These are phyloP conservation scores for Neosalanx taihuensis DNA, from an alignment of 2,797 vertebrate genomes.

Conservation along the genomic window DNA sequence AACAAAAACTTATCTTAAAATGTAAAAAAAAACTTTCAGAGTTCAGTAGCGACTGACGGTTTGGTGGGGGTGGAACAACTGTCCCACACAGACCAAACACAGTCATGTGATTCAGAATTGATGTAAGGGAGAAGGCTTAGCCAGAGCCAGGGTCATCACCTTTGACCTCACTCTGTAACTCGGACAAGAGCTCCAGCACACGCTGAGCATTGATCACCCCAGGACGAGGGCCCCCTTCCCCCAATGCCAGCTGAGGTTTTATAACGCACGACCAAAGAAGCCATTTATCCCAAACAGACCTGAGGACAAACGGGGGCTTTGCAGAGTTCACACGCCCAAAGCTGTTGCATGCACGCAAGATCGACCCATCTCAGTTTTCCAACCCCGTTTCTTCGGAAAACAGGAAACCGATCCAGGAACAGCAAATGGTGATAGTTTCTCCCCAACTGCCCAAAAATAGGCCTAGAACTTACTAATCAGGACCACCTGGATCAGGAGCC, in stretches of 20 bases:
- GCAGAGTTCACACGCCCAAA: background rate
- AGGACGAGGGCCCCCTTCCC: constrained; percentile 8
- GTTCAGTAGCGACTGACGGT: background rate
- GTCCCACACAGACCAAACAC: background rate
- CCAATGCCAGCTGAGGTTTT: constrained; percentile 43
- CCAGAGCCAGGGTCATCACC: constrained; percentile 36
- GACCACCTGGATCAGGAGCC: constrained; percentile 51
- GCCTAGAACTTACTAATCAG: constrained; percentile 40
- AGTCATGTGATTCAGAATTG: constrained; percentile 16
- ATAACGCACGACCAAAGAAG: constrained; percentile 20
- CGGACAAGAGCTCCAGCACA: constrained; percentile 29
- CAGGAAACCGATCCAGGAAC: constrained; percentile 22
- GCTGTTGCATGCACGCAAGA: background rate
- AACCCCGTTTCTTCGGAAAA: background rate
- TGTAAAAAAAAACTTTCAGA: too few relatives aligned
- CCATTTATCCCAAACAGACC: background rate
- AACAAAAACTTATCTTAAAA: too few relatives aligned
- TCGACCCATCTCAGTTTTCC: constrained; percentile 7
- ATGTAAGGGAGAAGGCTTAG: constrained; percentile 16
- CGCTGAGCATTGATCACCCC: constrained; percentile 28
- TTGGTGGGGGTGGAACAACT: background rate
- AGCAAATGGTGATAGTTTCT: constrained; percentile 28
- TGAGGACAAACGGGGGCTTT: background rate
- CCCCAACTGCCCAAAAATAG: constrained; percentile 25
- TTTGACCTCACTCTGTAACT: constrained; percentile 43